Percentiles rank a stretch among this genome's conserved stretches.
These are phyloP conservation scores for Drosophila carrolli DNA, from an alignment of 1,140 invertebrate genomes.

Conservation along the genomic window DNA sequence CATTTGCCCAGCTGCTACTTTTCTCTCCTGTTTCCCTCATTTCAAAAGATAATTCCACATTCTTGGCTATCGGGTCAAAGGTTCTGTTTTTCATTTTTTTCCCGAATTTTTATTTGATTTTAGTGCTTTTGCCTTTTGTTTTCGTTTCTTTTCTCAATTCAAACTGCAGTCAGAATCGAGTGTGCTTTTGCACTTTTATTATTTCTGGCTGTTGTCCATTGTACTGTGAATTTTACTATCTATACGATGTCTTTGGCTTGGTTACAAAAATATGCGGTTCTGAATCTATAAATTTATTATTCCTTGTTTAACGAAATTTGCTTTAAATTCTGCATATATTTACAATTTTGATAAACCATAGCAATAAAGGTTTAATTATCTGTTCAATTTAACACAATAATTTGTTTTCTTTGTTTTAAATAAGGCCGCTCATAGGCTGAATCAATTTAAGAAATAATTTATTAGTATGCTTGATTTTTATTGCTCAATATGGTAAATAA, in stretches of 20 bases:
- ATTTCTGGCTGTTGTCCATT: conserved; percentile 46
- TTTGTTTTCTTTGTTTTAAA: not conserved
- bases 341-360: not conserved
- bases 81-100: conserved; percentile 7
- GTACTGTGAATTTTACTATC: conserved; percentile 5
- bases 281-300: not conserved
- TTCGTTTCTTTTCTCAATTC: conserved; percentile 11
- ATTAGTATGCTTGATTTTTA: not conserved
- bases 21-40: conserved; percentile 13
- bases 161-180: conserved; percentile 8
- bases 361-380: not conserved
- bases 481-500: conserved; percentile 1
- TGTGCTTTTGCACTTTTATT: conserved; percentile 50
- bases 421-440: too few species aligned
- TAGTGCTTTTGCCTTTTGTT: conserved; percentile 49
- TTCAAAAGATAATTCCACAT: conserved; percentile 71
- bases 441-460: too few species aligned
- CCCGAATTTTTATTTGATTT: conserved; percentile 68
- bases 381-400: not conserved
- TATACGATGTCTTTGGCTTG: conserved; percentile 6
- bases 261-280: conserved; percentile 2
- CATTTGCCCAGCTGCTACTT: conserved; percentile 34
- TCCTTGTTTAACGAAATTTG: too few species aligned
- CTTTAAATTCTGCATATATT: not conserved
- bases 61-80: conserved; percentile 43